Evolutionary conservation across 1,140 invertebrate species (phyloP).

Genomic region (Drosophila serrata): DNA sequence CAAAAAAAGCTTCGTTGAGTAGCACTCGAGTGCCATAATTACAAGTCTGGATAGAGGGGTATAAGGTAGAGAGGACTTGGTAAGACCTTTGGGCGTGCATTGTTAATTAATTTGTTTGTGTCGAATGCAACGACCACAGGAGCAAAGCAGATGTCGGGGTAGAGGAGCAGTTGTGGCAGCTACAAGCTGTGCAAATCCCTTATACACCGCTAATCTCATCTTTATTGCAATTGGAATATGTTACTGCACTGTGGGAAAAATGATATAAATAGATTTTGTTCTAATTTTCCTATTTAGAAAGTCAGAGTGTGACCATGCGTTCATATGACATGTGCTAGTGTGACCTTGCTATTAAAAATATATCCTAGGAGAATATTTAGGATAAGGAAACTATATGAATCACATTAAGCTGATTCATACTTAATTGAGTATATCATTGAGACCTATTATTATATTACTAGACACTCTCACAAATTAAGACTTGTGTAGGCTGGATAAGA

Average conservation of each 20-base stretch:
- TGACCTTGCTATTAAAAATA: neutral
- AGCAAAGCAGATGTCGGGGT: slow-evolving; percentile 29
- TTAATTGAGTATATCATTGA: neutral
- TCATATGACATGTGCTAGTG: neutral
- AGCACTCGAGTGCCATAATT: slow-evolving; percentile 79
- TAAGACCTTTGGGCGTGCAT: slow-evolving; percentile 51
- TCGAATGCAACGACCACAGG: slow-evolving; percentile 50
- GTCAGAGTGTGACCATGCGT: slow-evolving; percentile 2
- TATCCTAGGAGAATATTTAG: too few relatives aligned
- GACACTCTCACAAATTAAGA: slow-evolving; percentile 3
- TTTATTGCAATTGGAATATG: slow-evolving; percentile 40
- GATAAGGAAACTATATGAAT: too few relatives aligned
- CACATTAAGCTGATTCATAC: neutral
- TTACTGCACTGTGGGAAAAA: slow-evolving; percentile 5
- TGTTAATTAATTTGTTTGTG: slow-evolving; percentile 80
- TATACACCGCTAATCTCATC: slow-evolving; percentile 40
- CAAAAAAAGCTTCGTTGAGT: slow-evolving; percentile 49
- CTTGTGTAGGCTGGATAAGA: slow-evolving; percentile 16
- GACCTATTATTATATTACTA: neutral
- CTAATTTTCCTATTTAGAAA: too few relatives aligned
- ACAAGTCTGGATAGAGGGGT: slow-evolving; percentile 43
- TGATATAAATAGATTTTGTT: too few relatives aligned
- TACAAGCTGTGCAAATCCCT: slow-evolving; percentile 56
- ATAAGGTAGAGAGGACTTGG: neutral
- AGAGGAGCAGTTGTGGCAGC: slow-evolving; percentile 3